These are phyloP conservation scores for Anthonomus grandis DNA, from an alignment of 1,140 invertebrate species.

Conservation along the genomic window DNA sequence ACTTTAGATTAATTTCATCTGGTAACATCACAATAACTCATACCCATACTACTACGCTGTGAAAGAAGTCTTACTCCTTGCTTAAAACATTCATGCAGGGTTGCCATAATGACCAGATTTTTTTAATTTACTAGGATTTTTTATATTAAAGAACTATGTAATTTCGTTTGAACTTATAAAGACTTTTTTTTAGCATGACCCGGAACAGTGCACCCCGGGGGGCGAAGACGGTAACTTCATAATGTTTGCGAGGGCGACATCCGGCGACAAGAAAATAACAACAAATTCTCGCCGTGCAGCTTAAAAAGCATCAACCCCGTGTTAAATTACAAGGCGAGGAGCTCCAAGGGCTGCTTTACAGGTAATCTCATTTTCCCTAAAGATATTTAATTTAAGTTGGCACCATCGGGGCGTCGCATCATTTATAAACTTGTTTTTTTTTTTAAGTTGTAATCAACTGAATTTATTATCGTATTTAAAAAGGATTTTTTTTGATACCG, in stretches of 20 bases:
- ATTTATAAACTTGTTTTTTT: background rate
- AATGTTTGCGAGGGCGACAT: conserved; percentile 95
- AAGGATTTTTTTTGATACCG: too few species aligned
- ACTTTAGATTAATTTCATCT: too few species aligned
- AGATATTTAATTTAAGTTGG: too few species aligned
- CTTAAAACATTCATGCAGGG: too few species aligned
- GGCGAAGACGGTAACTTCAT: conserved; percentile 96
- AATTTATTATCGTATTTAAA: background rate
- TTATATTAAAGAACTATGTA: background rate
- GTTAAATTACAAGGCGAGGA: conserved; percentile 87
- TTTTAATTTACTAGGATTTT: background rate
- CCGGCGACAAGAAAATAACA: conserved; percentile 96
- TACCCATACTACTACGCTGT: too few species aligned
- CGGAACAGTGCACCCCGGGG: conserved; percentile 85
- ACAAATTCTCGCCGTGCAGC: conserved; percentile 90
- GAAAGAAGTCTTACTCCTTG: too few species aligned
- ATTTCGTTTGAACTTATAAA: too few species aligned
- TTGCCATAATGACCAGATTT: too few species aligned
- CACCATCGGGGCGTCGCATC: too few species aligned
- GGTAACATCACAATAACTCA: too few species aligned
- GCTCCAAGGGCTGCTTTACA: conserved; percentile 87
- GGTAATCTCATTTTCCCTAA: too few species aligned
- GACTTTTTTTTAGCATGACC: conserved; percentile 87
- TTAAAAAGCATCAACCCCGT: conserved; percentile 93
- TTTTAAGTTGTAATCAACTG: background rate